These are phyloP conservation scores for Amphiduros pacificus DNA, from an alignment of 2,888 invertebrate genomes.

Conservation along the genomic window DNA sequence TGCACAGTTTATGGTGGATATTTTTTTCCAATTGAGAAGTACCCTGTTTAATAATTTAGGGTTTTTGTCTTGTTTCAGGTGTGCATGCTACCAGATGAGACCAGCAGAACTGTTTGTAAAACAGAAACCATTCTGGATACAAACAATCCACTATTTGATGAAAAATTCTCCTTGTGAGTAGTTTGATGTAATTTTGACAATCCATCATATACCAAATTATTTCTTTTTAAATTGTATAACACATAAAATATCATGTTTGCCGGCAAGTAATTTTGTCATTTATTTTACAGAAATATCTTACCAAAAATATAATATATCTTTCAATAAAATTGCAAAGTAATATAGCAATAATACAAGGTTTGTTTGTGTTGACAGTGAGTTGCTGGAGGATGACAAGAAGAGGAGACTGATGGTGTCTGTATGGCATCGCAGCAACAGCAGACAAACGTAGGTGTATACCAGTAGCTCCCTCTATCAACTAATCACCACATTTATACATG, in stretches of 20 bases:
- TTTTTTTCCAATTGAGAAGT: not conserved
- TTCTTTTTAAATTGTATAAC: not conserved
- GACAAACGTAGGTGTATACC: too few relatives aligned
- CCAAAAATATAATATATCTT: not conserved
- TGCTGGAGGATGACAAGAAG: conserved; percentile 46
- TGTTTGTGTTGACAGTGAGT: conserved; percentile 41
- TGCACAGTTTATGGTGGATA: not conserved
- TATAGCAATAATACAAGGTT: not conserved
- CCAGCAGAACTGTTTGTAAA: conserved; percentile 45
- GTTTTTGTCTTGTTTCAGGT: conserved; percentile 32
- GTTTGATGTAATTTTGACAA: not conserved
- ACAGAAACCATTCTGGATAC: conserved; percentile 43
- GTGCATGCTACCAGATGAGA: conserved; percentile 49
- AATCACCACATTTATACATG: too few relatives aligned
- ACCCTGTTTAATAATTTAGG: too few relatives aligned
- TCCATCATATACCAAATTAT: too few relatives aligned
- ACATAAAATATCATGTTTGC: not conserved
- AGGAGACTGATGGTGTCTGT: conserved; percentile 51
- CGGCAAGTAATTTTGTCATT: not conserved
- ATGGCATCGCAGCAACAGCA: too few relatives aligned
- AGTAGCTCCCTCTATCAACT: too few relatives aligned
- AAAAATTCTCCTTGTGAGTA: conserved; percentile 58
- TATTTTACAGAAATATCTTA: not conserved
- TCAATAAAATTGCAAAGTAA: too few relatives aligned
- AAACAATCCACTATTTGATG: conserved; percentile 53